Evolutionary conservation across 2,888 invertebrate genomes (phyloP), one percentile per base, ranked within the genome.

Genomic region (Lepidochitona cinerea): DNA sequence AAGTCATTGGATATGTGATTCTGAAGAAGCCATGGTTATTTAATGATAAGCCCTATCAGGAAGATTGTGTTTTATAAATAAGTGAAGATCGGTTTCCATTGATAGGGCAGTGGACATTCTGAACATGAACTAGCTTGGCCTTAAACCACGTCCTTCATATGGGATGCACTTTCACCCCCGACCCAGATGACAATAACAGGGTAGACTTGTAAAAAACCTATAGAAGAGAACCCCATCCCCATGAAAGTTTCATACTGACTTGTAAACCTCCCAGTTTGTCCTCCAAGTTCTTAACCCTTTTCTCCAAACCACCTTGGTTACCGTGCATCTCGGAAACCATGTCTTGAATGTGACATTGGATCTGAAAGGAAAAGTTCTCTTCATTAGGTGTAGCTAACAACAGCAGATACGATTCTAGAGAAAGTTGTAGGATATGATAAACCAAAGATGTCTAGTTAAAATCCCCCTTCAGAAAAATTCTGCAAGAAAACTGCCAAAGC

Each of bases 241-340:
- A 71, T 33, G 1, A 7, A 54, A 29, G 7, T 2, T 14, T 14
- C 0, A 71, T 12, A 12, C 41, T 70, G 79, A 89, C 90, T 88
- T 97, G 97, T 88, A 98, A 92, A 78, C 94, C 92, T 81, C 94
- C 94, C 86, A 98, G 92, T 92, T 97, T 97, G 89, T 97, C 97
- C 92, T 99, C 98, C 91, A 99, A 94, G 87, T 95, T 95, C 83
- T 95, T 94, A 87, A 99, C 93, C 88, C 98, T 94, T 92, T 97
- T 97, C 91, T 99, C 98, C 84, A 99, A 93, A 70, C 94, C 94
- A 90, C 97, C 96, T 91, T 98, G 98, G 71, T 97, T 94, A 76
- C 95, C 94, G 89, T 97, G 97, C 95, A 99, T 96, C 88, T 99
- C 99, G 73, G 97, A 96, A 81, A 99, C 98, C 87, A 99, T 95